Percentiles rank a stretch among this genome's conserved stretches.
These are phyloP conservation scores for Molossus alvarezi DNA, from an alignment of 2,797 vertebrate species.

Conservation along the genomic window DNA sequence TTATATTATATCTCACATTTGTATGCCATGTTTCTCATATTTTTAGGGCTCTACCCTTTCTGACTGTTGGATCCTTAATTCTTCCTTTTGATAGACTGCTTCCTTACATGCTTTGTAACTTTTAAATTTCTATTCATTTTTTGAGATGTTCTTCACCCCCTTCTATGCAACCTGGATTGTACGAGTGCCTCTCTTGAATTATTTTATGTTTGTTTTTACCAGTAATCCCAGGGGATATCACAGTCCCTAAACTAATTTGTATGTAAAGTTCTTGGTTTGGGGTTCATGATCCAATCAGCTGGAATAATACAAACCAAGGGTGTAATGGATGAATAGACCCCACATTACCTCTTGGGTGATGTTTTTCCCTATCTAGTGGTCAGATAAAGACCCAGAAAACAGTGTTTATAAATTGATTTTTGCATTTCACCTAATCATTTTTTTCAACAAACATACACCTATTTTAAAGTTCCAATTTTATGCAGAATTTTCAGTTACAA, in stretches of 20 bases:
- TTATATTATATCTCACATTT: background rate
- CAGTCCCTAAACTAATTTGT: background rate
- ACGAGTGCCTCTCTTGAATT: slow-evolving; percentile 1
- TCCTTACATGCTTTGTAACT: background rate
- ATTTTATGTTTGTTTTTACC: slow-evolving; percentile 60
- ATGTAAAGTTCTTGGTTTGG: slow-evolving; percentile 16
- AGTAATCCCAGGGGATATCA: background rate
- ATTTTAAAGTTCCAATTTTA: slow-evolving; percentile 37
- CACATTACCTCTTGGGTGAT: background rate
- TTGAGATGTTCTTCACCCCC: background rate
- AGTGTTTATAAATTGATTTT: background rate
- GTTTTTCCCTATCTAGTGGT: background rate
- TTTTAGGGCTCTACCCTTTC: background rate
- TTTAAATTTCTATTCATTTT: background rate
- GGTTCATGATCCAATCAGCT: background rate
- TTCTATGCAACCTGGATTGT: background rate
- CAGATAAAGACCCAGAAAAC: background rate
- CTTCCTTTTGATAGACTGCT: slow-evolving; percentile 1
- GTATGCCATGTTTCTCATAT: background rate
- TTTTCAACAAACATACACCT: background rate
- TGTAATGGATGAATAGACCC: background rate
- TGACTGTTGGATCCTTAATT: background rate
- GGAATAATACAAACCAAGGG: slow-evolving; percentile 37
- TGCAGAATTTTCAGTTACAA: background rate
- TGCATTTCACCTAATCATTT: background rate